Base-by-base conservation (phyloP, 2,888 invertebrate genomes). In the Erannis defoliaria region DNA sequence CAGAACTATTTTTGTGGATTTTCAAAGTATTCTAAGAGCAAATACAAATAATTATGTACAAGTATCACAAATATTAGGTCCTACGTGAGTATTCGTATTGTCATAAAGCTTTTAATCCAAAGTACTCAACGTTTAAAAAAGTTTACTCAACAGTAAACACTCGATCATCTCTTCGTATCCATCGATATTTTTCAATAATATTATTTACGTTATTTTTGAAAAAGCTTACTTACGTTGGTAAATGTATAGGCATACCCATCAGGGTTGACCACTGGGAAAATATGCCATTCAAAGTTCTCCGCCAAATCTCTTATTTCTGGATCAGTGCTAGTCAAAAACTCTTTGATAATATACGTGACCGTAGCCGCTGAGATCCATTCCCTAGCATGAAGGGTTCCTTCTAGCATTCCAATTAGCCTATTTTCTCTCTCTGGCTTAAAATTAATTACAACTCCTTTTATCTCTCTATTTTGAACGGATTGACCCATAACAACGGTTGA, bases 241-340 rank as follows among this genome's bases (percentile, higher is more conserved):
- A 96, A 95, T 0, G 95, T 94, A 74, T 95, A 96, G 5, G 84
- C 93, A 77, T 95, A 97, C 19, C 97, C 97, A 86, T 97, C 97
- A 10, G 96, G 96, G 81, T 97, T 97, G 1, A 94, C 90, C 0
- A 95, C 94, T 0, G 97, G 96, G 67, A 97, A 94, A 42, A 97
- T 91, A 75, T 96, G 96, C 96, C 96, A 97, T 77, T 96, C 96
- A 66, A 95, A 94, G 66, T 89, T 93, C 64, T 96, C 94, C 0
- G 96, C 94, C 64, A 96, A 79, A 14, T 88, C 79, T 10, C 94
- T 88, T 0, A 95, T 85, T 46, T 82, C 84, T 0, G 91, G 72
- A 67, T 96, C 92, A 0, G 81, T 81, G 38, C 95, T 95, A 0
- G 94, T 95, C 14, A 97, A 78, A 50, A 97, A 84, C 81, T 96